A percentile compares a stretch with the other conserved stretches of the same genome.
phyloP scores from a whole-genome alignment of 2,797 vertebrate genomes.

The Emys orbicularis region DNA sequence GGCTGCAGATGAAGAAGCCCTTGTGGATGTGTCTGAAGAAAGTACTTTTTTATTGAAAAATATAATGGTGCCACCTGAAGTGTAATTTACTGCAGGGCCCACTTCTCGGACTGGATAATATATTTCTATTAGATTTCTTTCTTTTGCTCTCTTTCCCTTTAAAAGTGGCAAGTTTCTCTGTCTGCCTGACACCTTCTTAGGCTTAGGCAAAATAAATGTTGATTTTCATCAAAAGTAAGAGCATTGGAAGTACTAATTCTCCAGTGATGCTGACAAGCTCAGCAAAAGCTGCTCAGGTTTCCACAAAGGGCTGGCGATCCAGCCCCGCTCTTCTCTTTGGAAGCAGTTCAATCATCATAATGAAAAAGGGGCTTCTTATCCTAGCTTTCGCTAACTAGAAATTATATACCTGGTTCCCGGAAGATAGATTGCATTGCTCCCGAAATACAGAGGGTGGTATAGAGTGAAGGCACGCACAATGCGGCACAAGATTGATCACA shows the following conservation, averaged over 20 bases:
- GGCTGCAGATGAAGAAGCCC: conserved; percentile 24
- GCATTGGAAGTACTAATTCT: conserved; percentile 37
- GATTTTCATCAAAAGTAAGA: conserved; percentile 56
- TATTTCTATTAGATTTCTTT: conserved; percentile 64
- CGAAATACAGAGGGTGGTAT: background rate
- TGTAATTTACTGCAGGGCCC: conserved; percentile 67
- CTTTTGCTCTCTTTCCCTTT: conserved; percentile 11
- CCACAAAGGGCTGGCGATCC: background rate
- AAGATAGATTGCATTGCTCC: conserved; percentile 63
- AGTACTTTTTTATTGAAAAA: conserved; percentile 40
- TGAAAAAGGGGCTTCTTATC: conserved; percentile 62
- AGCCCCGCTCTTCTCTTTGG: background rate
- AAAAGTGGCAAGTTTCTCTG: conserved; percentile 21
- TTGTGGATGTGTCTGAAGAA: background rate
- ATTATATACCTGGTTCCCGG: conserved; percentile 73
- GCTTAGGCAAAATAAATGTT: conserved; percentile 65
- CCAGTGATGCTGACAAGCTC: conserved; percentile 40
- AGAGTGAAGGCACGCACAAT: background rate
- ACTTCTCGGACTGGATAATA: conserved; percentile 57
- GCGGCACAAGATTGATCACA: conserved; percentile 63
- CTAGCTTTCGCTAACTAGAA: conserved; percentile 72
- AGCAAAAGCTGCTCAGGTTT: conserved; percentile 16
- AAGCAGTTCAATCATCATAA: conserved; percentile 65
- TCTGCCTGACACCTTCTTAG: conserved; percentile 58
- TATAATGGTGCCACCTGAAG: conserved; percentile 56